Conservation (phyloP, 2,888 invertebrate species). For the Mythimna impura region DNA sequence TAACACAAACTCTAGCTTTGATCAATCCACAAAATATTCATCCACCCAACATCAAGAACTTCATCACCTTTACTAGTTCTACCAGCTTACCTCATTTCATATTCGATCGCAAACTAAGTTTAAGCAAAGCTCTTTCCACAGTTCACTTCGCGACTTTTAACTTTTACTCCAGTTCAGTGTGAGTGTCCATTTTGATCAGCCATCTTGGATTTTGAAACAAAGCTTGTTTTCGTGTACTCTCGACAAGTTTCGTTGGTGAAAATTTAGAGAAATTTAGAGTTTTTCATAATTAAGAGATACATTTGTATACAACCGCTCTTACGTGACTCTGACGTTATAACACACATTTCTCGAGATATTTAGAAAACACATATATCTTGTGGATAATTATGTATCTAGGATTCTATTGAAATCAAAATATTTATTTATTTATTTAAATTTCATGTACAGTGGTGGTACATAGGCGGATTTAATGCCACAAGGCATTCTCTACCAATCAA, state of each 20-base stretch:
- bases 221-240: not conserved
- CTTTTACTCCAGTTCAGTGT: constrained; percentile 40
- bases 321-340: no score
- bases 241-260: not conserved
- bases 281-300: not conserved
- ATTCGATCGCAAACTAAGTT: constrained; percentile 61
- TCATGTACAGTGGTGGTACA: no score
- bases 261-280: no score
- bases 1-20: no score
- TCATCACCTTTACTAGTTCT: constrained; percentile 46
- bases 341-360: no score
- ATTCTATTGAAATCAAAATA: no score
- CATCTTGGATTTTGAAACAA: constrained; percentile 10
- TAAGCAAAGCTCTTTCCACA: constrained; percentile 51
- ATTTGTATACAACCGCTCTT: no score
- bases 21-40: constrained; percentile 9
- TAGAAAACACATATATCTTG: no score
- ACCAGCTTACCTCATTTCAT: constrained; percentile 49
- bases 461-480: no score
- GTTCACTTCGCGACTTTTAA: constrained; percentile 52
- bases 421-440: no score
- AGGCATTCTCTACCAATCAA: no score
- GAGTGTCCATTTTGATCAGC: constrained; percentile 34
- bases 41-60: constrained; percentile 27
- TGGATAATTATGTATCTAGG: no score